A percentile compares a stretch with the other conserved stretches of the same genome.
These are phyloP conservation scores for Lepidurus arcticus DNA, from an alignment of 1,140 invertebrate genomes.

Conservation along the genomic window DNA sequence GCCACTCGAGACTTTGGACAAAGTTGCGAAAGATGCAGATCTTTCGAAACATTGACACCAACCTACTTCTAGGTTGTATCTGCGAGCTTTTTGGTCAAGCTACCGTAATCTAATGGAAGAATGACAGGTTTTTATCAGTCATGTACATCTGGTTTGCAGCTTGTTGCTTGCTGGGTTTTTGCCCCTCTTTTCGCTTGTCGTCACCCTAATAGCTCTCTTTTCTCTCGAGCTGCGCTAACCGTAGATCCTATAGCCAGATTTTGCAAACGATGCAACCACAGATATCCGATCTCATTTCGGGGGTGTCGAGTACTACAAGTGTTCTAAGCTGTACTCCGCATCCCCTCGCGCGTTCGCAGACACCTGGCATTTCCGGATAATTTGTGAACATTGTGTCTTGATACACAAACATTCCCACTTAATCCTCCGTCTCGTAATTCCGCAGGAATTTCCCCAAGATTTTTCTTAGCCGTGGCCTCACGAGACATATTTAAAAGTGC, in stretches of 20 bases:
- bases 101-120: constrained; percentile 8
- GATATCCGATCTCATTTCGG: background rate
- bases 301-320: background rate
- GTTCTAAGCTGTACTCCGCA: background rate
- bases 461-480: background rate
- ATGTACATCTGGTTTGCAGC: background rate
- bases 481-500: constrained; percentile 1
- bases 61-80: background rate
- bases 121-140: background rate
- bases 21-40: background rate
- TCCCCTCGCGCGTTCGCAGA: background rate
- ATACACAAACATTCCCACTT: background rate
- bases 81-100: background rate
- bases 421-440: background rate
- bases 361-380: constrained; percentile 11
- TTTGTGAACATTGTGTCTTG: background rate
- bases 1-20: background rate
- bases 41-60: background rate
- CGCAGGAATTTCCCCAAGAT: background rate
- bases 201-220: constrained; percentile 1
- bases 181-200: constrained; percentile 3
- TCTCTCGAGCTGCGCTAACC: background rate
- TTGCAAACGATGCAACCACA: background rate
- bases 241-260: background rate
- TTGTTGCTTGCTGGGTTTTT: background rate